Conservation (phyloP, 2,888 invertebrate genomes). For the Biston betularia region DNA sequence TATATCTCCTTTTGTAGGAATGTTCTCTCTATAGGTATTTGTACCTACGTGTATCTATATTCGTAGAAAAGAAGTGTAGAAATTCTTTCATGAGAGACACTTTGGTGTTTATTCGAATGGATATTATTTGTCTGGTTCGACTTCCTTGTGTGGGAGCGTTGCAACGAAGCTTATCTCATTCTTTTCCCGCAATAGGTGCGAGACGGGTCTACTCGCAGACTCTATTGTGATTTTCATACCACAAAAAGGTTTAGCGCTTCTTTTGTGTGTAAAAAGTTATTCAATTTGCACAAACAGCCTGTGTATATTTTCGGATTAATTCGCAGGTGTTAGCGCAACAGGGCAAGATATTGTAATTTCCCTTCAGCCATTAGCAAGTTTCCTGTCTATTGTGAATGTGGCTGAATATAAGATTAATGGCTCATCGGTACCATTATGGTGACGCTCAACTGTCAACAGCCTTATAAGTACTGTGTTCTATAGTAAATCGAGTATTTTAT, state of each 20-base stretch:
- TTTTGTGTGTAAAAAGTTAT: constrained; percentile 29
- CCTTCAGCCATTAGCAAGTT: constrained; percentile 74
- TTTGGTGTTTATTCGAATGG: constrained; percentile 16
- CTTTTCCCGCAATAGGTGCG: constrained; percentile 23
- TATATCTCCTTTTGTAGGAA: background rate
- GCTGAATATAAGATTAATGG: constrained; percentile 83
- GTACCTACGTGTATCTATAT: no score
- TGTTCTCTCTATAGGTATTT: background rate
- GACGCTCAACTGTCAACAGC: constrained; percentile 60
- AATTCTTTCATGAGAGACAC: constrained; percentile 5
- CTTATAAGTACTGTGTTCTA: constrained; percentile 14
- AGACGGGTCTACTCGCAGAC: background rate
- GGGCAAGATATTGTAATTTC: constrained; percentile 75
- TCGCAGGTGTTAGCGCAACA: constrained; percentile 56
- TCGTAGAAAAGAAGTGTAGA: background rate
- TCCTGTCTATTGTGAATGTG: constrained; percentile 69
- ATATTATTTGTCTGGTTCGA: constrained; percentile 23
- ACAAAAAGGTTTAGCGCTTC: constrained; percentile 24
- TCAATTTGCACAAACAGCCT: constrained; percentile 44
- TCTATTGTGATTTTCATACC: constrained; percentile 23
- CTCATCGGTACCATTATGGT: constrained; percentile 61
- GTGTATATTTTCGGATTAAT: constrained; percentile 42
- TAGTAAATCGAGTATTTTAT: constrained; percentile 3
- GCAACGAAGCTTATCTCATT: constrained; percentile 35
- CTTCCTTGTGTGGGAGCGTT: constrained; percentile 17